phyloP scores from a whole-genome alignment of 2,888 invertebrate genomes.

The Tanypteryx hageni region DNA sequence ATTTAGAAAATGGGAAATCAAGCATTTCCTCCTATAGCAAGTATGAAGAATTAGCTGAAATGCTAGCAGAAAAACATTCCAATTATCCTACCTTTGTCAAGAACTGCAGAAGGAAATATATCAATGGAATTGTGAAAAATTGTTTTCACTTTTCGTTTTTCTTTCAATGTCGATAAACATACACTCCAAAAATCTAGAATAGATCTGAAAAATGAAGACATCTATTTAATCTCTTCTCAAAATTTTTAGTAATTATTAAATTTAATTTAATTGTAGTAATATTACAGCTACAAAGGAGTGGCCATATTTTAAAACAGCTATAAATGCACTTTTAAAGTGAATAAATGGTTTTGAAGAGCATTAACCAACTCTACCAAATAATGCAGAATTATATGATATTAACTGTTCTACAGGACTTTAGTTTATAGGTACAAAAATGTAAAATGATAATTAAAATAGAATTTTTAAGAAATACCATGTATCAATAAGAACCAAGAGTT shows the following conservation, averaged over 20 bases:
- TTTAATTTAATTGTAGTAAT: not conserved
- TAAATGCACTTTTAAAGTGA: not conserved
- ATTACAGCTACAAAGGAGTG: not conserved
- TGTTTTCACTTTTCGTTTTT: not conserved
- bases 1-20: too few relatives aligned
- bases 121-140: constrained; percentile 33
- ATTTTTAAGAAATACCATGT: too few relatives aligned
- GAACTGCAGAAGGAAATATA: constrained; percentile 19
- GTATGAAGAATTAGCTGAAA: too few relatives aligned
- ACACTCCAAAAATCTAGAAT: constrained; percentile 29
- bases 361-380: not conserved
- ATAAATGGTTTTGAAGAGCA: not conserved
- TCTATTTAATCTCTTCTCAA: not conserved
- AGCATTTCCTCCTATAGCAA: too few relatives aligned
- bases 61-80: not conserved
- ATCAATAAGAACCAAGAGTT: too few relatives aligned
- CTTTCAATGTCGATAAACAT: not conserved
- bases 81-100: not conserved
- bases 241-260: not conserved
- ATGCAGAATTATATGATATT: not conserved
- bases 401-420: too few relatives aligned
- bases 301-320: not conserved
- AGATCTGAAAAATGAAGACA: not conserved
- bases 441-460: too few relatives aligned
- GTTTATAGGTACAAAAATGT: too few relatives aligned